Conservation (phyloP, 2,888 invertebrate genomes). For the Ormyrus labotus region DNA sequence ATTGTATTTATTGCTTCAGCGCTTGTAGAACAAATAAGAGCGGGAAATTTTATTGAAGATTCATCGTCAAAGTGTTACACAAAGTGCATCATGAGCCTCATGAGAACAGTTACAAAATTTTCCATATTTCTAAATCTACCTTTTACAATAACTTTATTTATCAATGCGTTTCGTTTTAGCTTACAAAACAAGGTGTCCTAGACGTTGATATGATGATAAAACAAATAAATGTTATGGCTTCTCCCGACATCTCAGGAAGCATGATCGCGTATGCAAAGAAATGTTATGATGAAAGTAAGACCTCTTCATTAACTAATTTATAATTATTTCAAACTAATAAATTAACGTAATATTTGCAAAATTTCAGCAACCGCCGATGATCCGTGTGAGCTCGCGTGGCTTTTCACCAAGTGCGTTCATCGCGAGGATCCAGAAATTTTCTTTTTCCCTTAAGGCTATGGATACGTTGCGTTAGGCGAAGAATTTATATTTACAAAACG, state of each 20-base stretch:
- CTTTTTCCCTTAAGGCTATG: conserved; percentile 30
- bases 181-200: conserved; percentile 22
- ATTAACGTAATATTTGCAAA: no score
- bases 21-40: conserved; percentile 10
- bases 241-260: neutral
- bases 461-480: no score
- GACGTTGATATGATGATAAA: conserved; percentile 34
- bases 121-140: neutral
- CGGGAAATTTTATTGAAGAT: conserved; percentile 25
- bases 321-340: no score
- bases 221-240: conserved; percentile 32
- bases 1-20: neutral
- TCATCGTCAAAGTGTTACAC: conserved; percentile 16
- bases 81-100: conserved; percentile 35
- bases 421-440: neutral
- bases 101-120: conserved; percentile 21
- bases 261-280: neutral
- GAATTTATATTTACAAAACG: no score
- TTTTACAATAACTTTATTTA: neutral
- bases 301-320: neutral
- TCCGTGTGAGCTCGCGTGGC: conserved; percentile 34
- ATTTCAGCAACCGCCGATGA: conserved; percentile 23
- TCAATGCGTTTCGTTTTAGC: neutral
- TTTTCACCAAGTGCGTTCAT: conserved; percentile 19
- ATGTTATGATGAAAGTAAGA: conserved; percentile 23